These are phyloP conservation scores for Pandion haliaetus DNA, from an alignment of 2,113 vertebrate genomes.

Conservation along the genomic window DNA sequence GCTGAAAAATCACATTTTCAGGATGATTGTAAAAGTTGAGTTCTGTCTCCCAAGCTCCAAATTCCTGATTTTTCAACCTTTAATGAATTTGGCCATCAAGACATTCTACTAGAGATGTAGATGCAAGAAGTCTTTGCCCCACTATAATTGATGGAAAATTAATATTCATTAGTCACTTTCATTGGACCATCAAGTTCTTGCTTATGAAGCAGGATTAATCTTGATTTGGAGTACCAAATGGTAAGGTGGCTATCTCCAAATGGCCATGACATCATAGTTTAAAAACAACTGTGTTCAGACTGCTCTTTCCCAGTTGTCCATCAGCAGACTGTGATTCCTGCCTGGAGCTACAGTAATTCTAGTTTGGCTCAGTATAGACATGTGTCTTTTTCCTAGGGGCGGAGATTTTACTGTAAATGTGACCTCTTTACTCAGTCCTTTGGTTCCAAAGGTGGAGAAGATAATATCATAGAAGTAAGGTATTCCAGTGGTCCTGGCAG, in stretches of 20 bases:
- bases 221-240: not conserved
- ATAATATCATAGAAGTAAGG: not conserved
- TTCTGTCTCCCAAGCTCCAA: not conserved
- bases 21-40: not conserved
- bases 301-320: not conserved
- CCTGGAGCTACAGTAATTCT: not conserved
- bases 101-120: not conserved
- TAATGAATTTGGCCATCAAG: not conserved
- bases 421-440: not conserved
- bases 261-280: not conserved
- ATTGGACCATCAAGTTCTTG: not conserved
- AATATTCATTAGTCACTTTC: not conserved
- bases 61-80: not conserved
- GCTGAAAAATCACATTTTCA: not conserved
- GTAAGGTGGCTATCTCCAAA: not conserved
- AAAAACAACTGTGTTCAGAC: not conserved
- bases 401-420: not conserved
- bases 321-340: not conserved
- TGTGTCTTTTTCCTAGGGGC: not conserved
- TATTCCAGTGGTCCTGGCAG: not conserved
- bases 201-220: not conserved
- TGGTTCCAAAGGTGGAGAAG: not conserved
- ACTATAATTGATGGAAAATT: not conserved
- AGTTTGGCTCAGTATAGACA: not conserved
- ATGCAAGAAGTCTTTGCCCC: not conserved